Evolutionary conservation across 2,113 vertebrate species (phyloP), one percentile per base, ranked within the genome.

Genomic region (Poeciliopsis retropinna): DNA sequence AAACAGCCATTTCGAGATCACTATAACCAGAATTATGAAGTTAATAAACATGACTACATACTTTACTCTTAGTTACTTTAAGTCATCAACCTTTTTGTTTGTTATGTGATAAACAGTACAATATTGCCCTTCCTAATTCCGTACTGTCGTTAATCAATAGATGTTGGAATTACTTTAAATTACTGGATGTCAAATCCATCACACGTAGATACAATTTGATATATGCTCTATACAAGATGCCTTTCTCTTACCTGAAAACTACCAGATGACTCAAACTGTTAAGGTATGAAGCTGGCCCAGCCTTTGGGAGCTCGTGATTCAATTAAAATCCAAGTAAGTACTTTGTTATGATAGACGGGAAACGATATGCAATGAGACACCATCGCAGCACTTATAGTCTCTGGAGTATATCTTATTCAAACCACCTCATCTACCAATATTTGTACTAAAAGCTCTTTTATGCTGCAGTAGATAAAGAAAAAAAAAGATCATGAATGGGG

Each of bases 401-500:
- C 80, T 12, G 41, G 12, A 60, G 80, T 73, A 19, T 70, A 31
- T 64, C 70, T 78, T 69, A 15, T 66, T 72, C 30, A 11, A 60
- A 71, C 71, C 32, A 31, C 39, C 54, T 34, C 25, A 27, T 29
- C 30, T 63, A 30, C 67, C 81, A 83, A 80, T 80, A 80, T 83
- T 80, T 77, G 67, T 22, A 6, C 70, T 79, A 37, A 81, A 64
- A 78, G 73, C 72, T 70, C 57, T 41, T 79, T 78, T 60, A 70
- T 64, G 75, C 61, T 64, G 57, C 69, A 82, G 70, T 28, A n/a
- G 64, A 70, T 81, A 31, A 81, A 88, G 73, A 9, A 22, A 31
- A 25, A 30, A 28, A 44, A 65, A 14, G n/a, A 37, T 11, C 66
- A 37, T 1, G 17, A 60, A 67, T 14, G 39, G 70, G 80, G 72